Evolutionary conservation across 2,797 vertebrate genomes (phyloP), one percentile per base, ranked within the genome.

Genomic region (Hippoglossus hippoglossus): DNA sequence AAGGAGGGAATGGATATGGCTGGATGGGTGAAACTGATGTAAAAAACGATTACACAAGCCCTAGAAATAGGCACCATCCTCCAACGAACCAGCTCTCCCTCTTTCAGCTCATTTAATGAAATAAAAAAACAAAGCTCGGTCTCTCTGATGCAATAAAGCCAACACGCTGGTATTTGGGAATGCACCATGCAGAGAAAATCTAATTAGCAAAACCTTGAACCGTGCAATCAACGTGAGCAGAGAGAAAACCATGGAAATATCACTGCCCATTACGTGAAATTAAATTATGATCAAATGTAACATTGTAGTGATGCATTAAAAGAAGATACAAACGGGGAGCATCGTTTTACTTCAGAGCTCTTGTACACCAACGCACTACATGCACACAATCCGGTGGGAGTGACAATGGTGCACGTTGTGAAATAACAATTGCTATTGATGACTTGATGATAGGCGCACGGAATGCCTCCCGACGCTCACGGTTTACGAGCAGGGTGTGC

Each of bases 161-260:
- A 71, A 47, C 16, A 39, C 53, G 26, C 15, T 55, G 64, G 63
- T 71, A 57, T 77, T 80, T 63, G 67, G 55, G 49, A 74, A 75
- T 63, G 21, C 25, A 75, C 13, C 51, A 26, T 26, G 2, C 59
- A 68, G 51, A 79, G 69, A 62, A 81, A 79, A 67, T 71, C 15
- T n/a, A 76, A 75, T 85, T 63, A 72, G 18, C 5, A 61, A 76
- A 81, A 87, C 61, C 50, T 67, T 81, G 54, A 75, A 64, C 64
- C 44, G 25, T 13, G 9, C 31, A 64, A 51, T 63, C 41, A 52
- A 66, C 55, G 52, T 41, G 39, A 39, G 31, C 41, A 6, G 41
- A 44, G 18, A 5, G 39, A 63, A 47, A 6, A 55, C 6, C 18
- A 10, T 6, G 12, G 15, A 70, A 41, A 70, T 5, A 51, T 34